A percentile compares a stretch with the other conserved stretches of the same genome.
Evolutionary conservation across 2,113 vertebrate species (phyloP).

Genomic region (Pycnonotus jocosus): DNA sequence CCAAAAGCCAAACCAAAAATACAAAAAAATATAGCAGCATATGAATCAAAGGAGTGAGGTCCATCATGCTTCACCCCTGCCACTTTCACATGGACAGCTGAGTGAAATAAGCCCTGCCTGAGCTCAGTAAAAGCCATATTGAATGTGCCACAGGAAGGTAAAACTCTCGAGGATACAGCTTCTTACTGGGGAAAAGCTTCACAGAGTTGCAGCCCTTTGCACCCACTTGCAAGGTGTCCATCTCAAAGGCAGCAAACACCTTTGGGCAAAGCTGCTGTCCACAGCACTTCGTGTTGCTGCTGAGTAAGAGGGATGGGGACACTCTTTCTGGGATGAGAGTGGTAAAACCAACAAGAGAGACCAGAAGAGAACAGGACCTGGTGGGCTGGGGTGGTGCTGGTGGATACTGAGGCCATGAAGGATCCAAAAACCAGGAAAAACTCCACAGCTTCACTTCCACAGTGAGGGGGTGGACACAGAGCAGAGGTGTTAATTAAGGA

Average conservation of each 20-base stretch:
- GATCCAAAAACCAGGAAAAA: neutral
- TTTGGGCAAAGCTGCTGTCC: neutral
- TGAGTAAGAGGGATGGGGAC: neutral
- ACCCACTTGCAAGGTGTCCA: accelerated
- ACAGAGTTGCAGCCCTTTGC: neutral
- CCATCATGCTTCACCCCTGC: neutral
- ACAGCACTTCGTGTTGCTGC: neutral
- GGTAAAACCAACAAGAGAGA: neutral
- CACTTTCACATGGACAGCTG: neutral
- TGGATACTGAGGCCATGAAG: neutral
- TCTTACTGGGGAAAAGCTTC: neutral
- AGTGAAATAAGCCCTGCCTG: neutral
- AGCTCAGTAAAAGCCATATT: neutral
- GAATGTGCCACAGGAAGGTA: neutral
- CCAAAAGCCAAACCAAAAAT: neutral
- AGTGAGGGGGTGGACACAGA: neutral
- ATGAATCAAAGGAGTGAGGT: neutral
- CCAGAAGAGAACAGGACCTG: neutral
- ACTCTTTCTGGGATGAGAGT: neutral
- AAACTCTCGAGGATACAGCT: neutral
- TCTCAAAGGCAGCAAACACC: neutral
- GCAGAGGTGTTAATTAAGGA: neutral
- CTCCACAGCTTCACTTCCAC: slow-evolving; percentile 3
- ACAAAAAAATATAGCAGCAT: neutral
- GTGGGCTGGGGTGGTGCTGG: neutral